phyloP scores from a whole-genome alignment of 2,797 vertebrate species.

The Ptychobarbus kaznakovi region DNA sequence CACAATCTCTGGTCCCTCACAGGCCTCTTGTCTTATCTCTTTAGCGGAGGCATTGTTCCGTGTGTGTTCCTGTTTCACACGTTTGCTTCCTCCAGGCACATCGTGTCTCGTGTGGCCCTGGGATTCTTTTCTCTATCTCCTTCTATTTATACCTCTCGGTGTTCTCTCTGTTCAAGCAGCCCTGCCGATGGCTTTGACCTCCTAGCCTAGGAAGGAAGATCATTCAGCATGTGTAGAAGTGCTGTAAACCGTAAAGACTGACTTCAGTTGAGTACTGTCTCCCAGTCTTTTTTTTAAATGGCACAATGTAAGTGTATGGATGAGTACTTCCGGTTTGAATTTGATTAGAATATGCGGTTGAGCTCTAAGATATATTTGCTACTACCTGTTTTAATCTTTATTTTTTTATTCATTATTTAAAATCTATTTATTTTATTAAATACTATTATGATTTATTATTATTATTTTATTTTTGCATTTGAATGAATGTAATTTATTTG shows the following conservation, averaged over 20 bases:
- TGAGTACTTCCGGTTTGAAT: neutral
- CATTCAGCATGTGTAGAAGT: slow-evolving; percentile 1
- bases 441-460: neutral
- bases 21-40: slow-evolving; percentile 46
- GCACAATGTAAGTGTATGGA: neutral
- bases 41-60: slow-evolving; percentile 38
- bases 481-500: neutral
- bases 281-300: neutral
- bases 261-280: neutral
- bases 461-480: neutral
- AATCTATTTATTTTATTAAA: neutral
- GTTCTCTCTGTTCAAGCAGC: slow-evolving; percentile 37
- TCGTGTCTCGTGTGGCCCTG: slow-evolving; percentile 29
- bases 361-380: neutral
- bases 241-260: neutral
- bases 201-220: slow-evolving; percentile 7
- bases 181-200: slow-evolving; percentile 36
- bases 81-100: slow-evolving; percentile 43
- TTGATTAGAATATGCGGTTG: neutral
- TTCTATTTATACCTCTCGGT: slow-evolving; percentile 58
- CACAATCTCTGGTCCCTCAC: slow-evolving; percentile 9
- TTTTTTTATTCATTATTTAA: neutral
- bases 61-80: slow-evolving; percentile 46
- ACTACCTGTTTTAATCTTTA: neutral
- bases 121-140: slow-evolving; percentile 47